phyloP scores from a whole-genome alignment of 1,140 invertebrate genomes.

The Papilio polytes region DNA sequence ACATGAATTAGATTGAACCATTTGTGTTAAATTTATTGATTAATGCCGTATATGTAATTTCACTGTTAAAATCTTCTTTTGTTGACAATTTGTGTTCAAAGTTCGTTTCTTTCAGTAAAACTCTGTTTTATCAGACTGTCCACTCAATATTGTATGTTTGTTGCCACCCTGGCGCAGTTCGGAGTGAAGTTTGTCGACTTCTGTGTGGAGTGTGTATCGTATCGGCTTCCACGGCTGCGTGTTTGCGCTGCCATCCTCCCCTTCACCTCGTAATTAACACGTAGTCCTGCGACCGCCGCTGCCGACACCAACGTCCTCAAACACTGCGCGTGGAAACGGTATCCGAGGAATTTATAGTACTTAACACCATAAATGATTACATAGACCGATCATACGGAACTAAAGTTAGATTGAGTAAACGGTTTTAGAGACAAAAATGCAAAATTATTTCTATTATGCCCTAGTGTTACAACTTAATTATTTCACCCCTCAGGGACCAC shows the following conservation, averaged over 20 bases:
- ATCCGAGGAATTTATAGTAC: constrained; percentile 7
- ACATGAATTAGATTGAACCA: too few species aligned
- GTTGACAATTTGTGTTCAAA: neutral
- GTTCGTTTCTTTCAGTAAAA: neutral
- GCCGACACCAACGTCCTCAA: constrained; percentile 28
- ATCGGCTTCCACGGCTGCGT: constrained; percentile 30
- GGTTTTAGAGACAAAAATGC: too few species aligned
- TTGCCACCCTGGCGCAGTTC: constrained; percentile 8
- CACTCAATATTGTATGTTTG: neutral
- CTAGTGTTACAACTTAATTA: neutral
- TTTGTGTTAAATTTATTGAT: too few species aligned
- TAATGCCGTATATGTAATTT: too few species aligned
- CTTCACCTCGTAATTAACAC: constrained; percentile 31
- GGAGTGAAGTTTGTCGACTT: constrained; percentile 32
- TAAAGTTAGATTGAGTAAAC: neutral
- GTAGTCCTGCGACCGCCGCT: constrained; percentile 30
- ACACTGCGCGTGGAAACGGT: constrained; percentile 12
- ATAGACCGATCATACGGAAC: neutral
- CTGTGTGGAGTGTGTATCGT: constrained; percentile 27
- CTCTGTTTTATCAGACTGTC: neutral
- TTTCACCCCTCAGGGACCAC: neutral
- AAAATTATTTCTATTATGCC: too few species aligned
- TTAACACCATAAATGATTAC: neutral
- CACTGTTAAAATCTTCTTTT: too few species aligned
- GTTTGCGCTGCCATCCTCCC: constrained; percentile 22